Evolutionary conservation across 2,797 vertebrate species (phyloP).

Genomic region (Clarias laeviceps): DNA sequence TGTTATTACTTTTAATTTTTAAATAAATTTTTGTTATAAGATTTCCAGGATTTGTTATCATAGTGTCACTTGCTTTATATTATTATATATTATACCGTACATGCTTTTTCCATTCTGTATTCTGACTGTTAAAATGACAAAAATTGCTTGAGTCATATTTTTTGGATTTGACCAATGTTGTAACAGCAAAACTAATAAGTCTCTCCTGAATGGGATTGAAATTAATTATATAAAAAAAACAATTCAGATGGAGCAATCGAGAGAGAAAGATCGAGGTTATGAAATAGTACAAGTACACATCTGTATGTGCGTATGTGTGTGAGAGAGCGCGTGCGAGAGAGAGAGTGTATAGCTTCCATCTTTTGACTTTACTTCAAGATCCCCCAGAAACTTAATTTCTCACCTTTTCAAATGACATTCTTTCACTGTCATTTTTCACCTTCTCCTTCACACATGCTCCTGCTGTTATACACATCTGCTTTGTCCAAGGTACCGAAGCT

Average conservation of each 20-base stretch:
- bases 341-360: not conserved
- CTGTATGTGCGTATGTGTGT: conserved; percentile 1
- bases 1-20: not conserved
- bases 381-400: conserved; percentile 47
- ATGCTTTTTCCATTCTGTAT: not conserved
- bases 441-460: not conserved
- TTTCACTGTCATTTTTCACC: conserved; percentile 35
- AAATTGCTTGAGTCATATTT: not conserved
- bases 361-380: conserved; percentile 29
- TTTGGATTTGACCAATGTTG: not conserved
- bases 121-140: not conserved
- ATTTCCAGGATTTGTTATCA: not conserved
- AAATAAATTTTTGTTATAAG: not conserved
- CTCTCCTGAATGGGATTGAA: not conserved
- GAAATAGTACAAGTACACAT: not conserved
- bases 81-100: not conserved
- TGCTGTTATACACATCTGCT: not conserved
- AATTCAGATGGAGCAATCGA: not conserved
- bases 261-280: not conserved
- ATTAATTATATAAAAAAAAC: not conserved
- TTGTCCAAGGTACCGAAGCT: conserved; percentile 25
- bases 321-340: not conserved
- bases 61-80: not conserved
- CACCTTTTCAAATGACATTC: conserved; percentile 38
- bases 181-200: not conserved